Percentiles rank a stretch among this genome's conserved stretches.
These are phyloP conservation scores for Elegia similella DNA, from an alignment of 2,888 invertebrate genomes.

Conservation along the genomic window DNA sequence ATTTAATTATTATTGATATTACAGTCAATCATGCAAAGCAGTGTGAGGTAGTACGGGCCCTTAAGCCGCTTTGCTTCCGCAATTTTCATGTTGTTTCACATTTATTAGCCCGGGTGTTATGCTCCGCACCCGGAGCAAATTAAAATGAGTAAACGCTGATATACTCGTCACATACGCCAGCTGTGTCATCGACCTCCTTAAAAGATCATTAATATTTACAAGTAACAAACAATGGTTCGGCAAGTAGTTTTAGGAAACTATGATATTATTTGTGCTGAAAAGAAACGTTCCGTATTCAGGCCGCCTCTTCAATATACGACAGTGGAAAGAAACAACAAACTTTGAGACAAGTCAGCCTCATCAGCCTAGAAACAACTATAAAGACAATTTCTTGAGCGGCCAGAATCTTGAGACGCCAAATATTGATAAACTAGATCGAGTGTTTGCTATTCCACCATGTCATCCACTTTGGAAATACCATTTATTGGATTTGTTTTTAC, in stretches of 20 bases:
- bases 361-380: neutral
- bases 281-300: neutral
- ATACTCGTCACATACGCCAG: too few species aligned
- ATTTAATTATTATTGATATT: too few species aligned
- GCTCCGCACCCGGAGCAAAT: too few species aligned
- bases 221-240: too few species aligned
- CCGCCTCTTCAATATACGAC: neutral
- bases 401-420: neutral
- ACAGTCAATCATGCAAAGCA: too few species aligned
- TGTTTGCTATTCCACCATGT: constrained; percentile 3
- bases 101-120: too few species aligned
- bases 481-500: neutral
- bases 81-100: too few species aligned
- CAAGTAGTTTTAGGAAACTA: too few species aligned
- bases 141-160: neutral
- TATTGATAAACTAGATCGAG: constrained; percentile 6
- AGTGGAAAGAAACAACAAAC: neutral
- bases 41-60: too few species aligned
- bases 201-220: too few species aligned
- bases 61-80: too few species aligned
- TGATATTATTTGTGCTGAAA: neutral
- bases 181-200: too few species aligned
- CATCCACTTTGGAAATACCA: constrained; percentile 16
- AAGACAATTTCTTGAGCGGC: neutral
- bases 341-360: neutral